Base-by-base conservation (phyloP, 2,888 invertebrate genomes). In the Neoascia interrupta region DNA sequence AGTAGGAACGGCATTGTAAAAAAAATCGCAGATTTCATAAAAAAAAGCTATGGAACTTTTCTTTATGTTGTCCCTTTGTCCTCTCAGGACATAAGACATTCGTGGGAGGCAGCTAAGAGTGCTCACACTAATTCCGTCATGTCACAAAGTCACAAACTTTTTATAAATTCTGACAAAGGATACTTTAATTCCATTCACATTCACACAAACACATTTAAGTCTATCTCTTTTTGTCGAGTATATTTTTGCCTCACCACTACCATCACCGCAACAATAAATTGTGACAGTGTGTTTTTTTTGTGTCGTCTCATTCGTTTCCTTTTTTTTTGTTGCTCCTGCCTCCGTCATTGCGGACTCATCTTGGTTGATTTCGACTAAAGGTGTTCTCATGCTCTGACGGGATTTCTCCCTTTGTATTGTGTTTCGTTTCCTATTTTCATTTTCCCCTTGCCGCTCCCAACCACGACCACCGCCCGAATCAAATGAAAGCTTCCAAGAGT, bases 141-240 rank as follows among this genome's bases (percentile, higher is more conserved):
- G 69, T 69, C 75, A 75, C 61, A 75, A 75, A 74, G 68, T 68
- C 54, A 68, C 28, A 61, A 75, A 63, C 43, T 51, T 75, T 69
- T 58, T 63, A 36, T 58, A 58, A 63, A 63, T 58, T 75, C 63
- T 63, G 75, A 70, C 69, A 75, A 75, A 70, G 75, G 58, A 75
- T 70, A 69, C 58, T 75, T 43, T 69, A 70, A 75, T 63, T 63
- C 56, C 51, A 70, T 69, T 70, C 51, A 56, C 49, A 69, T n/a
- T n/a, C n/a, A n/a, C n/a, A 75, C 69, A 75, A 70, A 63, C 51
- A 28, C 70, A 61, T 49, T 73, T 66, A 21, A 34, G 39, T 26
- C 13, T 36, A 54, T 66, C 21, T 53, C 37, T 36, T 16, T 26
- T 19, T 45, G 5, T 19, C 18, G 13, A n/a, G n/a, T n/a, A n/a